Percentiles rank a stretch among this genome's conserved stretches.
Evolutionary conservation across 2,797 vertebrate species (phyloP).

Genomic region (Stomatorhinus walkeri): DNA sequence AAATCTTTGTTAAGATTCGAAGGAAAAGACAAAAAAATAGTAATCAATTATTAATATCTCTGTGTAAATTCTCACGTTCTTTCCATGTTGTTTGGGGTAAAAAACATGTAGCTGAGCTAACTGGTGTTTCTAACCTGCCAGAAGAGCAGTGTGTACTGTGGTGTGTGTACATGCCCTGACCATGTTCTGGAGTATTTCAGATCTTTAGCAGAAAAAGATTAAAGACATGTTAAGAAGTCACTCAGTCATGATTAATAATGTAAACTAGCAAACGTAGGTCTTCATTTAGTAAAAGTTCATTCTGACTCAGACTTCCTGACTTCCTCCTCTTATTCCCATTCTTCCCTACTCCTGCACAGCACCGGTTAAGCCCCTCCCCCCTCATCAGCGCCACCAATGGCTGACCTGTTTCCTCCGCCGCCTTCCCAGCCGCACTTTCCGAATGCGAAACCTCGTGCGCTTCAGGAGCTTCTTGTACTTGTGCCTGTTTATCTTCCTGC

Average conservation of each 20-base stretch:
- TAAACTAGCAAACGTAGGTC: not conserved
- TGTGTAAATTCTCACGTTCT: not conserved
- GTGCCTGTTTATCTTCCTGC: slow-evolving; percentile 86
- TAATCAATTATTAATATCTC: not conserved
- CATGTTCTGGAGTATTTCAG: not conserved
- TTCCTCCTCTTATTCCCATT: not conserved
- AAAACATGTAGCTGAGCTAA: not conserved
- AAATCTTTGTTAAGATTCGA: not conserved
- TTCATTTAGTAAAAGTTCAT: not conserved
- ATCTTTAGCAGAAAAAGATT: not conserved
- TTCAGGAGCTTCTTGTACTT: slow-evolving; percentile 84
- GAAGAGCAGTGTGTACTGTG: not conserved
- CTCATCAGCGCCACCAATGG: not conserved
- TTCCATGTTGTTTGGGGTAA: not conserved
- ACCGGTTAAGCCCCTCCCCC: not conserved
- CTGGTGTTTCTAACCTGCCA: not conserved
- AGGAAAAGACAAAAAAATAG: not conserved
- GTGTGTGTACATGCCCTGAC: not conserved
- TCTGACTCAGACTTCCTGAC: not conserved
- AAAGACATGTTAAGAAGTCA: not conserved
- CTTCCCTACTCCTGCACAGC: not conserved
- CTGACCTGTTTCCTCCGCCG: slow-evolving; percentile 76
- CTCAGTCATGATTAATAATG: not conserved
- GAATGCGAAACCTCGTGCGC: slow-evolving; percentile 71
- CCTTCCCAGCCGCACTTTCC: slow-evolving; percentile 61